Conservation (phyloP, 2,888 invertebrate genomes). For the Anthrax anthrax region DNA sequence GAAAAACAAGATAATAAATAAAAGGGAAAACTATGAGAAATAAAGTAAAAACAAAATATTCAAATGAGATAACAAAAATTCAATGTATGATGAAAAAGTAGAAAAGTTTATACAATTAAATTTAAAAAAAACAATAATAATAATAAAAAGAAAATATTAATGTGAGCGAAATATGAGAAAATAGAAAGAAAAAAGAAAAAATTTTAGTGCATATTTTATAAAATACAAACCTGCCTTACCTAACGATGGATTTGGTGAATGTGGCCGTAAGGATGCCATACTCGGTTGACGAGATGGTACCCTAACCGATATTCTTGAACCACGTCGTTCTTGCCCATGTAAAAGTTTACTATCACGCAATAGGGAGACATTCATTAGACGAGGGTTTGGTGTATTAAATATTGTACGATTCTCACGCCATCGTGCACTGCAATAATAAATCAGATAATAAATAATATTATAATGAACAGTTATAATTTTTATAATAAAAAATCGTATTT, state of each 20-base stretch:
- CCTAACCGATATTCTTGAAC: slow-evolving; percentile 62
- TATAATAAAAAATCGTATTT: too few species aligned
- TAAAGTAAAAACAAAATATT: too few species aligned
- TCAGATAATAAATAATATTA: not conserved
- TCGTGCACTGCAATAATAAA: slow-evolving; percentile 52
- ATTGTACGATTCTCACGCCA: slow-evolving; percentile 87
- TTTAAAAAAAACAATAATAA: not conserved
- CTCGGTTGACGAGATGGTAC: slow-evolving; percentile 75
- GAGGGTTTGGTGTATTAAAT: slow-evolving; percentile 86
- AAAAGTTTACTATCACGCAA: slow-evolving; percentile 66
- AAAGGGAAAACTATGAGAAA: too few species aligned
- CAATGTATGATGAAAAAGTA: too few species aligned
- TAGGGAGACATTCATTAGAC: slow-evolving; percentile 82
- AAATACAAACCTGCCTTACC: slow-evolving; percentile 33
- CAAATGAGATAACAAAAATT: too few species aligned
- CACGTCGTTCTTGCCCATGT: slow-evolving; percentile 61
- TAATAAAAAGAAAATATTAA: not conserved
- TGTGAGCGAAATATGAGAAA: too few species aligned
- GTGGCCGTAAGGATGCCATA: slow-evolving; percentile 68
- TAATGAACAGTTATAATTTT: too few species aligned
- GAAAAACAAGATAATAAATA: too few species aligned
- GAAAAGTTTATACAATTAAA: too few species aligned
- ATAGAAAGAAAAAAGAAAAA: too few species aligned
- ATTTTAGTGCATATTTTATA: slow-evolving; percentile 1
- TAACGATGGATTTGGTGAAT: slow-evolving; percentile 44